phyloP scores from a whole-genome alignment of 2,113 vertebrate species.

The Clarias magur region DNA sequence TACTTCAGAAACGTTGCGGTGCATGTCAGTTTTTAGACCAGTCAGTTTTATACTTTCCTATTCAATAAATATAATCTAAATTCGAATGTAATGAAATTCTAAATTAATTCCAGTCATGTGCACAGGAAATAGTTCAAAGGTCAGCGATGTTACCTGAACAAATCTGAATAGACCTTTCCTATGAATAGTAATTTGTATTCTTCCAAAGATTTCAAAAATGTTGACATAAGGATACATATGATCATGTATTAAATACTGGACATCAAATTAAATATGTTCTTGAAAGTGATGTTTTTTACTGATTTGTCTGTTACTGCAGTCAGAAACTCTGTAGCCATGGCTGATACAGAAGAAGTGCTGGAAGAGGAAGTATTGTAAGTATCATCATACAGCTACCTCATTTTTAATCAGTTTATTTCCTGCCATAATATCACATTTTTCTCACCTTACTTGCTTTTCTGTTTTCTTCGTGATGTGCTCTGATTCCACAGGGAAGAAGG shows the following conservation, averaged over 20 bases:
- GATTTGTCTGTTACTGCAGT: constrained; percentile 21
- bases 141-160: background rate
- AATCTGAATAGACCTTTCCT: background rate
- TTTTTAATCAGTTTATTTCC: background rate
- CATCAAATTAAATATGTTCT: background rate
- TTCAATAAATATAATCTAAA: constrained; percentile 16
- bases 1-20: constrained; percentile 30
- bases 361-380: constrained; percentile 65
- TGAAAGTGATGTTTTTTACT: background rate
- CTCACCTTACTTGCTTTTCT: background rate
- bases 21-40: constrained; percentile 29
- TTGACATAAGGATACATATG: background rate
- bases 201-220: background rate
- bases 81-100: background rate
- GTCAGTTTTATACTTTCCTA: constrained; percentile 16
- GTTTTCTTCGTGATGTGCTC: constrained; percentile 24
- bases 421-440: background rate
- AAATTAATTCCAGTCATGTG: background rate
- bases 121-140: background rate
- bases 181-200: background rate
- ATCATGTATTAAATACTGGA: background rate
- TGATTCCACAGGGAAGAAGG: constrained; percentile 64
- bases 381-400: background rate
- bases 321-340: constrained; percentile 56
- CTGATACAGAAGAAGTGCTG: constrained; percentile 58